Evolutionary conservation across 2,888 invertebrate genomes (phyloP).

Genomic region (Cecidostiba fungosa): DNA sequence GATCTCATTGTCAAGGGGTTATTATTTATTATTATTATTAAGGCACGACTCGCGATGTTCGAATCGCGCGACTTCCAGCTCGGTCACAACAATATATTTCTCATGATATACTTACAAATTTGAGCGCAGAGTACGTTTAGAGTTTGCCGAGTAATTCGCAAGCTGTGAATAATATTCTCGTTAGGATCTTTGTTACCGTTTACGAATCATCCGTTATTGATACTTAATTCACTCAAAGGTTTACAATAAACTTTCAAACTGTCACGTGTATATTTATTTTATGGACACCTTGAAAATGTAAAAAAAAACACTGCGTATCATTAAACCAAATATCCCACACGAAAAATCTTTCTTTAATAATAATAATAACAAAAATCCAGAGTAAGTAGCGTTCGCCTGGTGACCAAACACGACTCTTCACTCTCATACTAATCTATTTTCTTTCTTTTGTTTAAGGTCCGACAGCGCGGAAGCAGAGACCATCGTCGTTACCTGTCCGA

Average conservation of each 20-base stretch:
- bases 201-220: not conserved
- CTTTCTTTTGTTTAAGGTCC: slow-evolving; percentile 71
- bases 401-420: slow-evolving; percentile 34
- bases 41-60: no score
- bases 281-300: not conserved
- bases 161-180: not conserved
- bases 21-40: no score
- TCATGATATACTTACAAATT: no score
- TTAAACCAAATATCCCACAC: not conserved
- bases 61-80: no score
- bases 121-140: no score
- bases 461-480: slow-evolving; percentile 21
- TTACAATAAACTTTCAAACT: not conserved
- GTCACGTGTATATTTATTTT: not conserved
- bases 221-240: not conserved
- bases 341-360: slow-evolving; percentile 20
- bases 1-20: no score
- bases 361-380: slow-evolving; percentile 32
- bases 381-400: slow-evolving; percentile 63
- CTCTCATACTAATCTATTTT: slow-evolving; percentile 56
- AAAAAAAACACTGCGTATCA: not conserved
- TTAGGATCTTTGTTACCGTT: not conserved
- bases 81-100: no score
- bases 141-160: no score
- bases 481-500: not conserved